Conservation (phyloP, 2,113 vertebrate genomes). For the Amphiprion ocellaris region DNA sequence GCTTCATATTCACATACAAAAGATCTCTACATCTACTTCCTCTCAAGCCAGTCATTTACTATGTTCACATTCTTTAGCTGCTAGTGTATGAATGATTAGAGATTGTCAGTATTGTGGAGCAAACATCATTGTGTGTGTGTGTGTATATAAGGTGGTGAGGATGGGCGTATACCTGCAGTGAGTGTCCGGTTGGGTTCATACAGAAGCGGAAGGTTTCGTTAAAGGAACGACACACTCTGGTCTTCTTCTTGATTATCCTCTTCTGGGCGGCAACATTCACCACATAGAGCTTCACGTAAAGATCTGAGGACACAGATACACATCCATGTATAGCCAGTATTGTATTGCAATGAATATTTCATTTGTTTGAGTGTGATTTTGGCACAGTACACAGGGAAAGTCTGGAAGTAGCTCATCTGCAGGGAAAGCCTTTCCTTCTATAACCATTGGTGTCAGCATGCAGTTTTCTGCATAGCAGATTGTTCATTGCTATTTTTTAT, state of each 20-base stretch:
- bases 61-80: neutral
- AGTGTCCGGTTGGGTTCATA: conserved; percentile 94
- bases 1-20: too few relatives aligned
- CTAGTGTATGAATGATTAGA: neutral
- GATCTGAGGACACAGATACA: conserved; percentile 82
- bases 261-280: conserved; percentile 97
- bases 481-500: neutral
- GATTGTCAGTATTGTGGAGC: too few relatives aligned
- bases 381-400: neutral
- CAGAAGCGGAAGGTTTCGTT: conserved; percentile 98
- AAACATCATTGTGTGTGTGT: neutral
- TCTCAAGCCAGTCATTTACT: too few relatives aligned
- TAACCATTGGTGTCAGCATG: neutral
- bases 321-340: neutral
- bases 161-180: conserved; percentile 68
- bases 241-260: conserved; percentile 99
- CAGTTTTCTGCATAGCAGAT: neutral
- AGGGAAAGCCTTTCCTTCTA: neutral
- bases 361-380: neutral
- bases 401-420: too few relatives aligned
- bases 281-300: conserved; percentile 98
- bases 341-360: neutral
- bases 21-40: too few relatives aligned
- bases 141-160: neutral
- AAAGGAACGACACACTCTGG: conserved; percentile 96